Evolutionary conservation across 2,888 invertebrate species (phyloP).

Genomic region (Drosophila suboccidentalis): DNA sequence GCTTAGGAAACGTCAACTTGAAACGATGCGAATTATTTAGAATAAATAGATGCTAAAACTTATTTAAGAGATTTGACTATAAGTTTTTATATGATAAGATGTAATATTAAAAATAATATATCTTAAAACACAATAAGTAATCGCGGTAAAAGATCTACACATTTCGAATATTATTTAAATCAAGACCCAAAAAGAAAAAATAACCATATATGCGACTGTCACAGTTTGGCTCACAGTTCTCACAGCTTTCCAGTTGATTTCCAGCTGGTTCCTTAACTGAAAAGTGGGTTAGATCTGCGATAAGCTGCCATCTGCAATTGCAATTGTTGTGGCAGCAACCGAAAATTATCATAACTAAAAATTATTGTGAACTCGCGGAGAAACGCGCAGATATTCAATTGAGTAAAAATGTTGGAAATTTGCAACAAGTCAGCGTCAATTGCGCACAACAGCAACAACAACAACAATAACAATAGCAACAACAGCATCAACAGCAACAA

Average conservation of each 20-base stretch:
- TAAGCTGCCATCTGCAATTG: slow-evolving; percentile 31
- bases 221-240: slow-evolving; percentile 6
- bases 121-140: too few species aligned
- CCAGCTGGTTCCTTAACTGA: slow-evolving; percentile 14
- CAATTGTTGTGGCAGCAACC: slow-evolving; percentile 66
- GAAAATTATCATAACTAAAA: slow-evolving; percentile 79
- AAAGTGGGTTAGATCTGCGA: slow-evolving; percentile 66
- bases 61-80: too few species aligned
- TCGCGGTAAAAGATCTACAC: not conserved
- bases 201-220: not conserved
- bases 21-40: not conserved
- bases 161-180: not conserved
- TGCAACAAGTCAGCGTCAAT: slow-evolving; percentile 80
- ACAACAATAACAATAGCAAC: slow-evolving; percentile 15
- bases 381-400: slow-evolving; percentile 65
- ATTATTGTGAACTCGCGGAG: slow-evolving; percentile 66
- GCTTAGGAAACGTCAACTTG: not conserved
- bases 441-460: slow-evolving; percentile 45
- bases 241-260: slow-evolving; percentile 18
- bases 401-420: slow-evolving; percentile 74
- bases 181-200: not conserved
- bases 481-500: slow-evolving; percentile 16
- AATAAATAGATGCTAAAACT: too few species aligned
- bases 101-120: too few species aligned
- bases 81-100: too few species aligned